Evolutionary conservation across 2,797 vertebrate species (phyloP).

Genomic region (Lycodopsis pacificus): DNA sequence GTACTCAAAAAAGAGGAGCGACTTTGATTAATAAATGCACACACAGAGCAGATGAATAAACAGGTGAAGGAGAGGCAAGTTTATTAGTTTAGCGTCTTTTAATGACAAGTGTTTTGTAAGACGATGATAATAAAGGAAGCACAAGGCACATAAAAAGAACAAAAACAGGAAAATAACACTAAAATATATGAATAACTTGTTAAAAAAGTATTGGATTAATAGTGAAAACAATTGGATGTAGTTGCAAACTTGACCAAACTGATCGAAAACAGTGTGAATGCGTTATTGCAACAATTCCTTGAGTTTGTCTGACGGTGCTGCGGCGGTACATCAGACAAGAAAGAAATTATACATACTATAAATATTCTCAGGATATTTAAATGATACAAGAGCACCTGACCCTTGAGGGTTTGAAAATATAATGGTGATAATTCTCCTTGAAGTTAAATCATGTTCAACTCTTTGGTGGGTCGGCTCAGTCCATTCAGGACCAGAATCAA

Average conservation of each 20-base stretch:
- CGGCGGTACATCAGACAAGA: neutral
- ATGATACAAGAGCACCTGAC: neutral
- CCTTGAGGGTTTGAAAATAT: neutral
- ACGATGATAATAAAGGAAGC: neutral
- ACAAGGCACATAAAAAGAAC: neutral
- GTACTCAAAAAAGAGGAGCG: constrained; percentile 61
- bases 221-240: neutral
- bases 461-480: neutral
- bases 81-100: neutral
- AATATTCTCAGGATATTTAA: neutral
- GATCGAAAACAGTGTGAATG: neutral
- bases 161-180: neutral
- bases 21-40: constrained; percentile 70
- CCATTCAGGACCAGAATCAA: constrained; percentile 12
- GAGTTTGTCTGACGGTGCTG: neutral
- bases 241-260: neutral
- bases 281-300: neutral
- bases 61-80: neutral
- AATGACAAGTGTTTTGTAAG: neutral
- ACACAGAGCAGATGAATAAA: constrained; percentile 17
- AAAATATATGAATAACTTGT: neutral
- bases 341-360: neutral
- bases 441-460: constrained; percentile 17
- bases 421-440: neutral
- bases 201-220: neutral